phyloP scores from a whole-genome alignment of 1,140 invertebrate genomes.

The Chironomus tepperi region DNA sequence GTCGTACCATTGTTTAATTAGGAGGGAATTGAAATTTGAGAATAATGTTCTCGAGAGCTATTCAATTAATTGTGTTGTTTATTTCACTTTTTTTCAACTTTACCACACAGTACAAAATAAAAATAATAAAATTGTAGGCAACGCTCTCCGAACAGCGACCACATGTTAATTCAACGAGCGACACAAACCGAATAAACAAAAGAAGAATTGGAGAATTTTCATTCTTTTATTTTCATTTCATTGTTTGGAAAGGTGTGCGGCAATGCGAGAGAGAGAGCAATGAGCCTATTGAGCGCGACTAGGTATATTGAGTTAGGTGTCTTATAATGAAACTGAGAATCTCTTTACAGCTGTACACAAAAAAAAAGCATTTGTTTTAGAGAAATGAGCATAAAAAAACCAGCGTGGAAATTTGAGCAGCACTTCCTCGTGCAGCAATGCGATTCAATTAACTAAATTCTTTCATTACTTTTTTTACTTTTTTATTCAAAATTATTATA shows the following conservation, averaged over 20 bases:
- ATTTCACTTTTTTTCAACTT: constrained; percentile 3
- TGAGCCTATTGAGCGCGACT: background rate
- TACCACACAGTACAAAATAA: background rate
- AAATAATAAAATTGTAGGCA: background rate
- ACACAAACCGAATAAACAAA: constrained; percentile 22
- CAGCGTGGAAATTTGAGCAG: background rate
- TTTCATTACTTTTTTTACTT: too few relatives aligned
- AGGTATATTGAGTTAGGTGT: background rate
- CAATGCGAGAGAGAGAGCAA: background rate
- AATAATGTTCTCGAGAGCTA: constrained; percentile 6
- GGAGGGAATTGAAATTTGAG: constrained; percentile 12
- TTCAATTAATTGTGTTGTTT: constrained; percentile 14
- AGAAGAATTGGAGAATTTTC: constrained; percentile 18
- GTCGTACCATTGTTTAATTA: background rate
- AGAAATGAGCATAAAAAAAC: too few relatives aligned
- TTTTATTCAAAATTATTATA: too few relatives aligned
- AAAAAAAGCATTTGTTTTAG: background rate
- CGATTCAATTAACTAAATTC: background rate
- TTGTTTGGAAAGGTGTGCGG: constrained; percentile 18
- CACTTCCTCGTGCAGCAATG: background rate
- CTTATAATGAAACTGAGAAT: background rate
- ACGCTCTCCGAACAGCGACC: constrained; percentile 1
- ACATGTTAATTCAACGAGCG: constrained; percentile 22
- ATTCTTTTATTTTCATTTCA: background rate
- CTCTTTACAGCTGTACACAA: background rate